Conservation (phyloP, 2,888 invertebrate species). For the Ametastegia equiseti region DNA sequence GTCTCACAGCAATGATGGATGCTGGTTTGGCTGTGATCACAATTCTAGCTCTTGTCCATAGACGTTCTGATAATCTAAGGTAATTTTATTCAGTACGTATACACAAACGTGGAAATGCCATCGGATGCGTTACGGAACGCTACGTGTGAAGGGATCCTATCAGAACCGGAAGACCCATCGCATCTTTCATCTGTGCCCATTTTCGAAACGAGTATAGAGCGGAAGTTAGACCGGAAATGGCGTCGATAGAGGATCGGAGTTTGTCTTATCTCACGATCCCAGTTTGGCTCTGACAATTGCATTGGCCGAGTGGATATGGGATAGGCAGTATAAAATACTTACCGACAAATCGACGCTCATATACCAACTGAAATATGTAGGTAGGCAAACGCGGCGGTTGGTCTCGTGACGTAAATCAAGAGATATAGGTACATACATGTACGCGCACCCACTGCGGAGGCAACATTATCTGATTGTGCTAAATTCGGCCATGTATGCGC, state of each 20-base stretch:
- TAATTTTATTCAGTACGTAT: not conserved
- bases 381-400: not conserved
- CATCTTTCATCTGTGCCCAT: conserved; percentile 6
- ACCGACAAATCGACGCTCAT: not conserved
- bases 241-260: conserved; percentile 14
- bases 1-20: not conserved
- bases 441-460: conserved; percentile 13
- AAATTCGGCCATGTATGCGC: conserved; percentile 58
- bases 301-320: not conserved
- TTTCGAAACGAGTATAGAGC: not conserved
- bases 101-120: not conserved
- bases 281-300: not conserved
- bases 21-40: not conserved
- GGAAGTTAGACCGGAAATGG: conserved; percentile 15
- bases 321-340: not conserved
- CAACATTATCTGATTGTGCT: conserved; percentile 66
- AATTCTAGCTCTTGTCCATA: not conserved
- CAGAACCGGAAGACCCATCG: conserved; percentile 5
- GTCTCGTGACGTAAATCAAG: not conserved
- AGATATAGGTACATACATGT: not conserved
- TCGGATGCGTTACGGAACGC: not conserved
- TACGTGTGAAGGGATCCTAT: not conserved
- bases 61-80: too few relatives aligned
- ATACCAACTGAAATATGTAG: not conserved
- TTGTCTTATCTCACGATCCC: conserved; percentile 22